Base-by-base conservation (phyloP, 2,797 vertebrate genomes). In the Hemitrygon akajei region DNA sequence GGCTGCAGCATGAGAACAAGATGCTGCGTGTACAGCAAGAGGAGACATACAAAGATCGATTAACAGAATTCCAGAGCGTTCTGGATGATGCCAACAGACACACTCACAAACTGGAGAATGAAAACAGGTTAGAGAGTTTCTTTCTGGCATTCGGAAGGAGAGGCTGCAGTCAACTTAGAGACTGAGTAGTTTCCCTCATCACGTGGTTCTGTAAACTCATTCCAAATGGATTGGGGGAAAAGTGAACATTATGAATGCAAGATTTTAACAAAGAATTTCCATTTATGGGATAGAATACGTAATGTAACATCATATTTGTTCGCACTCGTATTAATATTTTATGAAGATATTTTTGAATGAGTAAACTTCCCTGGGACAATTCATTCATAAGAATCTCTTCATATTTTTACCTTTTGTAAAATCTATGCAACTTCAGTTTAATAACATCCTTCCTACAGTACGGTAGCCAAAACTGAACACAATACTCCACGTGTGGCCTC, bases 1-100 rank as follows among this genome's bases (percentile, higher is more conserved):
- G 97, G 81, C 97, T 98, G 4, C 98, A 98, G 95, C 97, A 96
- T 84, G 98, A 98, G 95, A 98, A 98, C 95, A 98, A 97, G 96
- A 97, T 97, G 96, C 93, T 98, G 94, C 98, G 98, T 34, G 96
- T 96, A 3, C 93, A 93, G 94, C 98, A 98, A 95, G 98, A 98
- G 95, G 96, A 97, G 56, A 96, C 95, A 0, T 97, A 96, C 96
- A 96, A 96, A 16, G 97, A 97, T 95, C 97, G 96, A 87, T 95
- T 98, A 18, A 96, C 95, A 5, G 97, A 97, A 94, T 95, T 97
- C 91, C 97, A 98, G 96, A 95, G 94, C 1, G 96, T 97, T 94
- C 96, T 98, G 94, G 98, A 98, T 96, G 97, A 98, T 92, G 96
- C 97, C 5, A 98, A 97, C 95, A 97, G 98, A 22, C 95, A 96